Evolutionary conservation across 2,888 invertebrate species (phyloP).

Genomic region (Clanis bilineata): DNA sequence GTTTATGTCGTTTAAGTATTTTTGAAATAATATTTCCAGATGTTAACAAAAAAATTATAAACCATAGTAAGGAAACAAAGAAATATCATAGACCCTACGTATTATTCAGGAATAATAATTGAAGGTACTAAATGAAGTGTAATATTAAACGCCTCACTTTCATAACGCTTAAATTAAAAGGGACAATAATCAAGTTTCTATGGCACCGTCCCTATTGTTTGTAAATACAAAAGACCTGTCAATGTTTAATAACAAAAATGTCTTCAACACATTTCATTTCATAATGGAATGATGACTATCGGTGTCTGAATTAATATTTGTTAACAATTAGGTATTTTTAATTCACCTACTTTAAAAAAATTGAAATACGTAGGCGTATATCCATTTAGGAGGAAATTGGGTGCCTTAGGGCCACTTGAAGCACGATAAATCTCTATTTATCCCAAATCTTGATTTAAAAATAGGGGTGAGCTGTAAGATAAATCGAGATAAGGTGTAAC

Average conservation of each 20-base stretch:
- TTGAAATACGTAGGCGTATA: background rate
- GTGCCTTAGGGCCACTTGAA: too few species aligned
- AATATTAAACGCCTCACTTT: background rate
- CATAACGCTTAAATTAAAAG: background rate
- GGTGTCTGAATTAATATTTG: background rate
- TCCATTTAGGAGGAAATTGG: background rate
- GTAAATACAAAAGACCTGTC: conserved; percentile 70
- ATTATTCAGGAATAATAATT: background rate
- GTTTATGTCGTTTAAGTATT: too few species aligned
- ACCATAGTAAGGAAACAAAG: background rate
- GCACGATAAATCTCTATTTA: too few species aligned
- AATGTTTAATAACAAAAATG: conserved; percentile 54
- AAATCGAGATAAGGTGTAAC: too few species aligned
- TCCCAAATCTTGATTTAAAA: too few species aligned
- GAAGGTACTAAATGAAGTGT: background rate
- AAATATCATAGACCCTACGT: background rate
- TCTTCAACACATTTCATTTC: conserved; percentile 19
- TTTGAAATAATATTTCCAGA: too few species aligned
- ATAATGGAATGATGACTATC: background rate
- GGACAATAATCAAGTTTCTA: conserved; percentile 6
- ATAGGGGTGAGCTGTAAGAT: too few species aligned
- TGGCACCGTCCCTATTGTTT: conserved; percentile 58
- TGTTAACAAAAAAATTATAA: background rate
- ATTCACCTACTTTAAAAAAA: background rate
- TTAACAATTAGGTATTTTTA: background rate